phyloP scores from a whole-genome alignment of 2,797 vertebrate species.

The Pogoniulus pusillus region DNA sequence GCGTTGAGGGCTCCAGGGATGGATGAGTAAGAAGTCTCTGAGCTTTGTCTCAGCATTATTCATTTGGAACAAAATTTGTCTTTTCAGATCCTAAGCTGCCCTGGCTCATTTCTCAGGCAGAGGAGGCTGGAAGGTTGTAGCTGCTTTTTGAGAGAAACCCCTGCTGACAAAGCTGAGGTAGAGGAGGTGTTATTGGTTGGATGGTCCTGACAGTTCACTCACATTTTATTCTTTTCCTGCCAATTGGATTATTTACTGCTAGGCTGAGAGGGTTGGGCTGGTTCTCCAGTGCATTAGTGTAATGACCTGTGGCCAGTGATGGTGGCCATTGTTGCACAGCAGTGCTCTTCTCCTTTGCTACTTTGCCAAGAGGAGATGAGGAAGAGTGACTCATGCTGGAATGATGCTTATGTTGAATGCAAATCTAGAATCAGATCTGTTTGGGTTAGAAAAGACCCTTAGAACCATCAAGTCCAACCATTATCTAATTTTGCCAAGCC shows the following conservation, averaged over 20 bases:
- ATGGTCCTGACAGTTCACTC: not conserved
- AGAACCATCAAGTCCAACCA: no score
- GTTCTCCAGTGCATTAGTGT: not conserved
- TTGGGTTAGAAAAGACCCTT: no score
- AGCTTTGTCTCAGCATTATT: not conserved
- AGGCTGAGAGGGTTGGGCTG: not conserved
- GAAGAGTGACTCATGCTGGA: not conserved
- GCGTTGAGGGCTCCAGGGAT: no score
- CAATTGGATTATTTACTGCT: constrained; percentile 15
- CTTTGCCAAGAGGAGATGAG: not conserved
- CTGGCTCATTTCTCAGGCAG: not conserved
- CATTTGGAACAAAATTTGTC: not conserved
- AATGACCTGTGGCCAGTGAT: not conserved
- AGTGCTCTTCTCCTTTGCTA: not conserved
- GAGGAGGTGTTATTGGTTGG: not conserved
- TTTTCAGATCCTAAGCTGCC: not conserved
- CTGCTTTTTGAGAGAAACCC: not conserved
- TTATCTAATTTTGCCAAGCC: no score
- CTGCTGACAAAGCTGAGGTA: not conserved
- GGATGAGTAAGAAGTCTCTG: not conserved
- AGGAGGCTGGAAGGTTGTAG: not conserved
- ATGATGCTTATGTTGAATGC: not conserved
- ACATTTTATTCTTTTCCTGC: not conserved
- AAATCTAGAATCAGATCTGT: no score
- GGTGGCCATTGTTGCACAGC: not conserved